Base-by-base conservation (phyloP, 2,113 vertebrate genomes). In the Osmerus mordax region DNA sequence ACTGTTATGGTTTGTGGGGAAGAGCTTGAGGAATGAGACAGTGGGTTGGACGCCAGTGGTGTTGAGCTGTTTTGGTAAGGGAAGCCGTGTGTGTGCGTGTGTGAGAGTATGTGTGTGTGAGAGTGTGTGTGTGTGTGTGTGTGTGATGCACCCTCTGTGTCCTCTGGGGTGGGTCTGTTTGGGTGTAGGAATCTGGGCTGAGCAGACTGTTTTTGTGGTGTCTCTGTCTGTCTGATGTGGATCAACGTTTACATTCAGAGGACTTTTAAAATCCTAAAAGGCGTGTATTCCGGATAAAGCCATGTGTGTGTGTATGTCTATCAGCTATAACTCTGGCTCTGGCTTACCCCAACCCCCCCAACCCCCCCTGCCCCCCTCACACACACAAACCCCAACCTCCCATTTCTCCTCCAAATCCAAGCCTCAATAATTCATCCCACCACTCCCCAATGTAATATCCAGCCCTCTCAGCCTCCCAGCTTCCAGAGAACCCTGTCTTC, bases 341-440 rank as follows among this genome's bases (percentile, higher is more conserved):
- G 3, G 54, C n/a, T 56, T 18, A 55, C 2, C 12, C 15, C 54
- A 52, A 32, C 11, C 55, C 60, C 64, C 64, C 32, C 69, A 32
- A 15, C n/a, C 68, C 60, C 25, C 52, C 65, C 54, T 18, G 18
- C 68, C 60, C 25, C 52, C 65, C 54, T 18, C 28, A 60, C 29
- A 13, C 19, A 41, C 36, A 41, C 36, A 41, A 41, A 41, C 36
- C 36, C 36, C 36, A 41, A 41, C 36, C 36, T 32, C 63, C 65
- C 52, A 32, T 71, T 66, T 71, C 64, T 55, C 60, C 69, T 67
- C 72, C 65, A 80, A 81, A 87, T 82, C 71, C 85, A 83, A 83
- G 77, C 77, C 83, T 90, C 75, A 90, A 88, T 87, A 86, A 89
- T 89, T 87, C 69, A 90, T 86, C 64, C 82, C 78, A 81, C 70